Evolutionary conservation across 1,140 invertebrate genomes (phyloP).

Genomic region (Sarcophaga bullata): DNA sequence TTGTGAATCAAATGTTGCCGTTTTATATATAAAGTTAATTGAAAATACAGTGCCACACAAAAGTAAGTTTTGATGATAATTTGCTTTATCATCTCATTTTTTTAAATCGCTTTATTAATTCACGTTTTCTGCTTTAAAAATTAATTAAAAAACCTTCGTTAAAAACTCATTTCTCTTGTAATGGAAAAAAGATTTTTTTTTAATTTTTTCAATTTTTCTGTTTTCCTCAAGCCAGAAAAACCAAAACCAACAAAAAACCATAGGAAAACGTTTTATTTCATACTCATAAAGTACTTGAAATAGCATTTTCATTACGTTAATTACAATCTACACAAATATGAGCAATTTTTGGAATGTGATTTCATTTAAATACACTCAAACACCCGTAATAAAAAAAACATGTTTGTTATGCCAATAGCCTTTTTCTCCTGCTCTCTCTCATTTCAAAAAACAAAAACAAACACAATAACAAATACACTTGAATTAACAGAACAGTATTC

Average conservation of each 20-base stretch:
- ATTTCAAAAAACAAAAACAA: constrained; percentile 21
- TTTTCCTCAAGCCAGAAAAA: no score
- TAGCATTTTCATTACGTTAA: constrained; percentile 46
- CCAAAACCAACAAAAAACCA: background rate
- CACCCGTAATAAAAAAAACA: background rate
- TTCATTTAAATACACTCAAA: constrained; percentile 43
- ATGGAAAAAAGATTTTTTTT: no score
- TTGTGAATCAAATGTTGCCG: background rate
- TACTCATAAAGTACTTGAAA: constrained; percentile 38
- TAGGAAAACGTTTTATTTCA: background rate
- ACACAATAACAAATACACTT: constrained; percentile 23
- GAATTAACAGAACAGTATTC: background rate
- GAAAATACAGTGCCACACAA: background rate
- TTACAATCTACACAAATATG: constrained; percentile 47
- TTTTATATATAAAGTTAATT: no score
- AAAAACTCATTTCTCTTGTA: no score
- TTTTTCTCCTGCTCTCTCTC: background rate
- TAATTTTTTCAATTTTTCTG: no score
- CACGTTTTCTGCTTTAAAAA: no score
- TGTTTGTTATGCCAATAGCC: background rate
- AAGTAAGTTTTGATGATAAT: no score
- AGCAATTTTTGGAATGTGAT: constrained; percentile 45
- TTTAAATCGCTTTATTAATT: no score
- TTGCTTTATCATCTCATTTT: no score
- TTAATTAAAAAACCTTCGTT: no score